phyloP scores from a whole-genome alignment of 2,888 invertebrate species.

The Orthosia cruda region DNA sequence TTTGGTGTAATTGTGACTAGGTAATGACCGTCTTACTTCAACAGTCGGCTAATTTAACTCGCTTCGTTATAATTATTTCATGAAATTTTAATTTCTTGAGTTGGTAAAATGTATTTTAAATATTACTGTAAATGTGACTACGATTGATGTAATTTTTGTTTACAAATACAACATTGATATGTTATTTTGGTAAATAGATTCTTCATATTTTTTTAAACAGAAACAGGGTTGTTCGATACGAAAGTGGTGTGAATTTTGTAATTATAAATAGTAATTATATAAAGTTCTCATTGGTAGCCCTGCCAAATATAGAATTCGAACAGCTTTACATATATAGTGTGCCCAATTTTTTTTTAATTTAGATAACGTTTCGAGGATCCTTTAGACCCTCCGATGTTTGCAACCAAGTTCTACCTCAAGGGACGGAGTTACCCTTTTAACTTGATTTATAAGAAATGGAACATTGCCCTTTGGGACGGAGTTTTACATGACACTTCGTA shows the following conservation, averaged over 20 bases:
- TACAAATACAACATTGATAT: neutral
- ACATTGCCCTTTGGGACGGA: constrained; percentile 78
- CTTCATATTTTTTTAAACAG: neutral
- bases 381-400: constrained; percentile 68
- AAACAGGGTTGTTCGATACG: no score
- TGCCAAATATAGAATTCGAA: constrained; percentile 34
- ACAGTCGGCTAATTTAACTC: constrained; percentile 37
- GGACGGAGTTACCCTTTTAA: constrained; percentile 83
- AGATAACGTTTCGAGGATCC: constrained; percentile 68
- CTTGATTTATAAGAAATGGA: constrained; percentile 86
- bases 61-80: constrained; percentile 27
- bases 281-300: neutral
- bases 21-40: constrained; percentile 57
- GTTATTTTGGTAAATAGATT: neutral
- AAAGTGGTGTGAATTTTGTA: neutral
- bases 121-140: neutral
- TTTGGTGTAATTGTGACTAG: constrained; percentile 37
- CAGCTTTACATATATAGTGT: constrained; percentile 44
- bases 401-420: constrained; percentile 72
- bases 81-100: constrained; percentile 15
- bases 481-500: constrained; percentile 82
- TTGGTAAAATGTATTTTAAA: neutral
- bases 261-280: no score
- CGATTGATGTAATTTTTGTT: neutral
- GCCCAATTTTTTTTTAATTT: constrained; percentile 71